Evolutionary conservation across 2,797 vertebrate species (phyloP), one percentile per base, ranked within the genome.

Genomic region (Gallirallus australis): DNA sequence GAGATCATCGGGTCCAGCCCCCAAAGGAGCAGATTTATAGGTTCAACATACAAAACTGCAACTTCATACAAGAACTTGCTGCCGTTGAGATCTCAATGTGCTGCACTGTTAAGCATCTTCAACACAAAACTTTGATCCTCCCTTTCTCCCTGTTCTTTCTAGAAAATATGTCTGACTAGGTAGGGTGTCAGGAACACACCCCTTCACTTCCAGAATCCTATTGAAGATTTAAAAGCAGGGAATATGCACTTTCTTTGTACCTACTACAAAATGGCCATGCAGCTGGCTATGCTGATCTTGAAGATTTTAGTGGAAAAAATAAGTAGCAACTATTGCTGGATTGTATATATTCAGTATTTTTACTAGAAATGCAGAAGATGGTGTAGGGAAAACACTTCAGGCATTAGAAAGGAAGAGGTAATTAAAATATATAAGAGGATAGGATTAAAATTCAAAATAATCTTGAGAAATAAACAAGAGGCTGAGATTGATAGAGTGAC

Each of bases 351-450:
- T 78, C 77, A 54, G 27, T 91, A 65, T 95, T 94, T 95, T 86
- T 33, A 69, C 33, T 25, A 42, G 27, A 59, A 93, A 76, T 59
- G 33, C 7, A 86, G 61, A 86, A 71, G 54, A 65, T 48, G 30
- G 19, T 15, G 47, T 12, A 72, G 54, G n/a, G 87, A 80, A 78
- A 86, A 4, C 42, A 65, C 40, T 90, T 72, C 60, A 81, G 47
- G 19, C 31, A 54, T 42, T 42, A 59, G 53, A 90, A 91, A 95
- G 35, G 56, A 87, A 86, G 27, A 86, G 30, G 23, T 39, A 84
- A 89, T 94, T 88, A 84, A 84, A 94, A 56, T 11, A 89, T 90
- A 93, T 95, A 7, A 79, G 92, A 72, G 28, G 54, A 56, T 57
- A n/a, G 9, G 65, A 93, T 90, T 90, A 86, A 63, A 61, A 92